Evolutionary conservation across 2,888 invertebrate species (phyloP).

Genomic region (Iphiclides podalirius): DNA sequence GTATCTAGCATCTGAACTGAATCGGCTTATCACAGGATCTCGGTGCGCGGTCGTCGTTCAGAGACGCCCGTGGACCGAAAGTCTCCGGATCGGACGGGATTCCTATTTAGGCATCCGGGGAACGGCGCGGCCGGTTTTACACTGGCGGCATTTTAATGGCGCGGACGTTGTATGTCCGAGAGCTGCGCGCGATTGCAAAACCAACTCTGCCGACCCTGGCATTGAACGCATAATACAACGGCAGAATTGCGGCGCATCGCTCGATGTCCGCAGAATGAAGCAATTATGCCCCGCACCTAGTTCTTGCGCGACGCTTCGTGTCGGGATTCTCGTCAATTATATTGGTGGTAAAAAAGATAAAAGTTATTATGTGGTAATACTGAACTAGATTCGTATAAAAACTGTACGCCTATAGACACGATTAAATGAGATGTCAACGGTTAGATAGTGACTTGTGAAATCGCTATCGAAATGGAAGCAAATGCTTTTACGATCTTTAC

Average conservation of each 20-base stretch:
- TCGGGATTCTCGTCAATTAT: slow-evolving; percentile 23
- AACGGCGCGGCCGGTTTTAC: slow-evolving; percentile 11
- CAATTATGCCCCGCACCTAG: slow-evolving; percentile 30
- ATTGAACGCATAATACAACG: not conserved
- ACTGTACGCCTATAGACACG: not conserved
- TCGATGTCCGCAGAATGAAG: slow-evolving; percentile 27
- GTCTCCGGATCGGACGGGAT: not conserved
- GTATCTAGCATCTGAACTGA: slow-evolving; percentile 12
- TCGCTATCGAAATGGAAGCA: too few species aligned
- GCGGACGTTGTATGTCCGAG: not conserved
- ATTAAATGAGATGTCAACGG: slow-evolving; percentile 22
- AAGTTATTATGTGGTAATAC: slow-evolving; percentile 22
- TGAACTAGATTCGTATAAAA: slow-evolving; percentile 13
- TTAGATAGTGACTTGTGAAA: slow-evolving; percentile 22
- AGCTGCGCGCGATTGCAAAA: not conserved
- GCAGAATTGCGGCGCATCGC: not conserved
- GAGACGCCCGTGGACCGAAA: not conserved
- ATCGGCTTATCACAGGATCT: slow-evolving; percentile 13
- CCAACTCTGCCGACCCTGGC: not conserved
- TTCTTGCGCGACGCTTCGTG: slow-evolving; percentile 27
- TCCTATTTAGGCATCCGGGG: slow-evolving; percentile 23
- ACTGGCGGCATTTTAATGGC: slow-evolving; percentile 26
- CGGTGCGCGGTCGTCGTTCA: not conserved
- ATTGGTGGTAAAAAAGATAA: slow-evolving; percentile 9
- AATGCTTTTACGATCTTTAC: too few species aligned